phyloP scores from a whole-genome alignment of 2,113 vertebrate species.

The Xenopus tropicalis region UCB_Xtro_10.0 CM004450.2:35015501-35016000 shows the following conservation, averaged over 20 bases:
- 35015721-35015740: conserved; percentile 72
- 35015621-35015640: background rate
- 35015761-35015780: conserved; percentile 70
- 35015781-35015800: conserved; percentile 70
- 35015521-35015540: background rate
- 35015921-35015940: too few species aligned
- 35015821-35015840: conserved; percentile 55
- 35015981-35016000: too few species aligned
- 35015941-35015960: too few species aligned
- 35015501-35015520: conserved; percentile 12
- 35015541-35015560: background rate
- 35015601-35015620: background rate
- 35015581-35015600: background rate
- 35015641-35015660: conserved; percentile 62
- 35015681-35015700: conserved; percentile 75
- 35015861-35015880: background rate
- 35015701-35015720: conserved; percentile 76
- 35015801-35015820: conserved; percentile 79
- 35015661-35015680: conserved; percentile 64
- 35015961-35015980: too few species aligned
- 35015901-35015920: too few species aligned
- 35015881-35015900: too few species aligned
- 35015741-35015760: conserved; percentile 68
- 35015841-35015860: background rate
- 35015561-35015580: conserved; percentile 15